phyloP scores from a whole-genome alignment of 2,113 vertebrate species.

The Nanorana parkeri region DNA sequence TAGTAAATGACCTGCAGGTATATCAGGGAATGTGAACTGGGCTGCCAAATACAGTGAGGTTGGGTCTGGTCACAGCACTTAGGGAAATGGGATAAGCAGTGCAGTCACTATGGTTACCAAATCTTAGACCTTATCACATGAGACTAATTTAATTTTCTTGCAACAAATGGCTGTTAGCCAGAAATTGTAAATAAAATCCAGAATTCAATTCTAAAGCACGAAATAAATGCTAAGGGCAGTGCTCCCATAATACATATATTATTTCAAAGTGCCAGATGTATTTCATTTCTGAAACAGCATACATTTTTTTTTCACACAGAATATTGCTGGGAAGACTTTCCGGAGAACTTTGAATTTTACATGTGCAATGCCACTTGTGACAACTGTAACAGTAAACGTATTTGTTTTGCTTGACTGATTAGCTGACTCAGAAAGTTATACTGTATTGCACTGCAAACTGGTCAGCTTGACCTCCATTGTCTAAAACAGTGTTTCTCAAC shows the following conservation, averaged over 20 bases:
- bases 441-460: too few species aligned
- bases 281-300: too few species aligned
- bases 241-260: too few species aligned
- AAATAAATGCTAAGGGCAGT: neutral
- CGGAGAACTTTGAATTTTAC: too few species aligned
- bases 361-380: too few species aligned
- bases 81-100: neutral
- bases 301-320: neutral
- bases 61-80: neutral
- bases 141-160: neutral
- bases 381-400: too few species aligned
- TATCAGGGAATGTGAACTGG: neutral
- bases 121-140: neutral
- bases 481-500: too few species aligned
- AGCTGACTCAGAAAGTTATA: too few species aligned
- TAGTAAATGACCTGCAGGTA: neutral
- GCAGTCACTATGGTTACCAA: constrained; percentile 4
- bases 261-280: too few species aligned
- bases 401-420: too few species aligned
- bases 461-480: too few species aligned
- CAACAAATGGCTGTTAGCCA: neutral
- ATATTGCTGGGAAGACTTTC: neutral
- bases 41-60: neutral
- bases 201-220: neutral
- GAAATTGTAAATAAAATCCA: neutral